phyloP scores from a whole-genome alignment of 2,113 vertebrate species.

The Stegostoma tigrinum region DNA sequence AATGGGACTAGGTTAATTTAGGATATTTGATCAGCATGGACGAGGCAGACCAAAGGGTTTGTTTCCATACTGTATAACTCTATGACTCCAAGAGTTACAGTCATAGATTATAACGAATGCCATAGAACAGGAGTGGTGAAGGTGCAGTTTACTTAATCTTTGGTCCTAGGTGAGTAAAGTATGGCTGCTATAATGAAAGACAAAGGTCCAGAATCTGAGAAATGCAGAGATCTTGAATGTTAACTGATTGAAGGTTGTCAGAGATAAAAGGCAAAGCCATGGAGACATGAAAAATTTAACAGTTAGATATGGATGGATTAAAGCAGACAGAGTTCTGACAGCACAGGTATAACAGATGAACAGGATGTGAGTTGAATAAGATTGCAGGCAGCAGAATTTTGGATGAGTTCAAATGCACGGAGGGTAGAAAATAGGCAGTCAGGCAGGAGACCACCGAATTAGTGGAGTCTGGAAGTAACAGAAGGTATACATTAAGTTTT shows the following conservation, averaged over 20 bases:
- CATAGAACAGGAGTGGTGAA: neutral
- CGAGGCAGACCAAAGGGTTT: too few relatives aligned
- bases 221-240: neutral
- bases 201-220: neutral
- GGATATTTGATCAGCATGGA: too few relatives aligned
- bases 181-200: neutral
- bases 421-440: neutral
- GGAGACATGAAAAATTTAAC: neutral
- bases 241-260: neutral
- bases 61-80: too few relatives aligned
- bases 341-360: neutral
- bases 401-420: neutral
- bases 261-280: neutral
- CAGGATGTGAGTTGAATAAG: neutral
- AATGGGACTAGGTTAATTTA: too few relatives aligned
- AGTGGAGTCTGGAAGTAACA: neutral
- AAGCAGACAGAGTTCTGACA: neutral
- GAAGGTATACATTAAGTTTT: neutral
- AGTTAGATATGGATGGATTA: neutral
- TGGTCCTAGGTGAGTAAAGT: neutral
- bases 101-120: neutral
- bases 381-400: neutral
- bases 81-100: neutral
- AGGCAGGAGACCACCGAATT: neutral
- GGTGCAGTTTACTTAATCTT: neutral